These are phyloP conservation scores for Drosophila tristis DNA, from an alignment of 1,140 invertebrate species.

Conservation along the genomic window DNA sequence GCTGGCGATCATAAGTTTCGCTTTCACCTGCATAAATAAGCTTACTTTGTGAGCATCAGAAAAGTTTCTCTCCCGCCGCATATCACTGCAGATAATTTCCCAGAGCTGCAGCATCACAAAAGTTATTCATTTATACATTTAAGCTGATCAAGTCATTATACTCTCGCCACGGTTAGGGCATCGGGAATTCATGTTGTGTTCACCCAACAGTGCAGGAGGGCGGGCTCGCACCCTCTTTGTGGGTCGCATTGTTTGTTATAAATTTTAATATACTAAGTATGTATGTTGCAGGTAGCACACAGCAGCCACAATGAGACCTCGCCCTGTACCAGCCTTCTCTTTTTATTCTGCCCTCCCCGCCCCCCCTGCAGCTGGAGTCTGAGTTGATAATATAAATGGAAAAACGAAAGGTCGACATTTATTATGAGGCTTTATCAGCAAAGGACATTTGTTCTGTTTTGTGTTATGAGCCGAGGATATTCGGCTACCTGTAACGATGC, in stretches of 20 bases:
- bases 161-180: not conserved
- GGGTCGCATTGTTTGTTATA: conserved; percentile 71
- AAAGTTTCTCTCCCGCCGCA: too few relatives aligned
- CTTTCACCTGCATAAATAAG: too few relatives aligned
- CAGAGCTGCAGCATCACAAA: too few relatives aligned
- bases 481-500: conserved; percentile 65
- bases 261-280: conserved; percentile 77
- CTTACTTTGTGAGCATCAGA: too few relatives aligned
- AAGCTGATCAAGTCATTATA: not conserved
- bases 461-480: conserved; percentile 77
- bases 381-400: conserved; percentile 83
- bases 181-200: conserved; percentile 16
- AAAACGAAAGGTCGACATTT: conserved; percentile 84
- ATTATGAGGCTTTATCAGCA: conserved; percentile 83
- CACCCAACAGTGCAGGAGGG: conserved; percentile 11
- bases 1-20: too few relatives aligned
- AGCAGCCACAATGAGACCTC: conserved; percentile 39
- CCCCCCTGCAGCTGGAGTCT: not conserved
- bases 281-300: conserved; percentile 47
- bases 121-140: too few relatives aligned
- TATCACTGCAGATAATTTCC: too few relatives aligned
- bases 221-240: conserved; percentile 30
- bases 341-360: conserved; percentile 31
- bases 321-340: conserved; percentile 24
- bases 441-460: conserved; percentile 82